Base-by-base conservation (phyloP, 2,113 vertebrate species). In the Malurus alboscapulatus region DNA sequence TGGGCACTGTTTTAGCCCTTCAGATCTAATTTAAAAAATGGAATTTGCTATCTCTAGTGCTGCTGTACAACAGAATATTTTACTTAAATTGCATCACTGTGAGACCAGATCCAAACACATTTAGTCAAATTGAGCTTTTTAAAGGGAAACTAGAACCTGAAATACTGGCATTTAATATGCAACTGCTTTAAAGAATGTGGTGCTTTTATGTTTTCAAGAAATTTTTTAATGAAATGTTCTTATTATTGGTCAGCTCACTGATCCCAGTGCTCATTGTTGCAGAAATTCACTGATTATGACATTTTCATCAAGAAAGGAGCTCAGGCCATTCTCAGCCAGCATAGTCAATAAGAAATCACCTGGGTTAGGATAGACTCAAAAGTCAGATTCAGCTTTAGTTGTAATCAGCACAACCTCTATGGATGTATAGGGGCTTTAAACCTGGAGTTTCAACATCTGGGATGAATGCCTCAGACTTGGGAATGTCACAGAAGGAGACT, bases 171-270 rank as follows among this genome's bases (percentile, higher is more conserved):
- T 80, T 80, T 48, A 59, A 48, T 54, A 85, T 66, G 25, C 32
- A 85, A 12, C 11, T 54, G 6, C 30, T 83, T 73, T 68, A 71
- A 83, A 67, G 29, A 66, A 69, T 29, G 11, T 1, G 3, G 22
- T n/a, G 4, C 1, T 69, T 93, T 77, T 61, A 47, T 42, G 4
- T 50, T 87, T 73, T 77, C n/a, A 67, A 65, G 29, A 68, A 25
- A 0, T 17, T 53, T 80, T 94, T 67, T 32, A 0, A 54, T 69
- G 0, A 58, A n/a, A 19, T 58, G 0, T 27, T 67, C 54, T 55
- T 45, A 54, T 18, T 66, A 66, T 29, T 45, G 8, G 32, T 45
- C 29, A 76, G 48, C 29, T 88, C 29, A 57, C 54, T 61, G 67
- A 45, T 22, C 6, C 19, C 12, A 1, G 1, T 24, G 12, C 6